Evolutionary conservation across 2,888 invertebrate genomes (phyloP).

Genomic region (Rhimphoctona megacephalus): DNA sequence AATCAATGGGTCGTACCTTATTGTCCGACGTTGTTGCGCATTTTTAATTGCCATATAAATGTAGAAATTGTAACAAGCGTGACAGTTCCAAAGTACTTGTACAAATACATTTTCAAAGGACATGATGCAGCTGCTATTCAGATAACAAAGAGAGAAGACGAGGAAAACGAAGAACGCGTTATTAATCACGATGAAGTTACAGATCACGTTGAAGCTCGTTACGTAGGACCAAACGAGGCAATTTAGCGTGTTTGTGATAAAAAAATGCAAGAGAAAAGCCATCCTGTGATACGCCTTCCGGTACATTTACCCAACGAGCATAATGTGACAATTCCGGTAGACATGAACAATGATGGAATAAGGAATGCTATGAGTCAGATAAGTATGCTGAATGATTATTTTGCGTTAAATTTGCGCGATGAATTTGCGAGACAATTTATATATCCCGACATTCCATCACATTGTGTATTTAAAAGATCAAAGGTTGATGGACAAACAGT

Average conservation of each 20-base stretch:
- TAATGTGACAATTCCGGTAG: slow-evolving; percentile 30
- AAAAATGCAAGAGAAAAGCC: slow-evolving; percentile 44
- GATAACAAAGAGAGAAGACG: slow-evolving; percentile 26
- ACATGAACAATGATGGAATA: slow-evolving; percentile 48
- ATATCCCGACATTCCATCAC: slow-evolving; percentile 54
- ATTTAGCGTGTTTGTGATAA: slow-evolving; percentile 68
- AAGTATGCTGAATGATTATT: slow-evolving; percentile 54
- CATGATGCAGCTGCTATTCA: slow-evolving; percentile 67
- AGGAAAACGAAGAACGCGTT: slow-evolving; percentile 24
- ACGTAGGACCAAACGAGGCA: slow-evolving; percentile 60
- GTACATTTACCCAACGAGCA: slow-evolving; percentile 67
- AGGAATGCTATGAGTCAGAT: slow-evolving; percentile 36
- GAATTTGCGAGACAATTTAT: slow-evolving; percentile 39
- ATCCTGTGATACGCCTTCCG: slow-evolving; percentile 60
- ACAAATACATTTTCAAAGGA: slow-evolving; percentile 68
- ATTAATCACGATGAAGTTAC: slow-evolving; percentile 69
- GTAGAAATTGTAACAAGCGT: slow-evolving; percentile 72
- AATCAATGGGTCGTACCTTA: slow-evolving; percentile 79
- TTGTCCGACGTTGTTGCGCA: slow-evolving; percentile 67
- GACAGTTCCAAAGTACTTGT: slow-evolving; percentile 68
- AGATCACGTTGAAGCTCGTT: slow-evolving; percentile 67
- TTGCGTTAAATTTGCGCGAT: slow-evolving; percentile 44
- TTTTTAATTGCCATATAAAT: slow-evolving; percentile 55
- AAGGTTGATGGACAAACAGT: slow-evolving; percentile 44
- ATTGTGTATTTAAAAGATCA: slow-evolving; percentile 52